These are phyloP conservation scores for Lepidocolaptes lacrymiger DNA, from an alignment of 2,797 vertebrate genomes.

Conservation along the genomic window DNA sequence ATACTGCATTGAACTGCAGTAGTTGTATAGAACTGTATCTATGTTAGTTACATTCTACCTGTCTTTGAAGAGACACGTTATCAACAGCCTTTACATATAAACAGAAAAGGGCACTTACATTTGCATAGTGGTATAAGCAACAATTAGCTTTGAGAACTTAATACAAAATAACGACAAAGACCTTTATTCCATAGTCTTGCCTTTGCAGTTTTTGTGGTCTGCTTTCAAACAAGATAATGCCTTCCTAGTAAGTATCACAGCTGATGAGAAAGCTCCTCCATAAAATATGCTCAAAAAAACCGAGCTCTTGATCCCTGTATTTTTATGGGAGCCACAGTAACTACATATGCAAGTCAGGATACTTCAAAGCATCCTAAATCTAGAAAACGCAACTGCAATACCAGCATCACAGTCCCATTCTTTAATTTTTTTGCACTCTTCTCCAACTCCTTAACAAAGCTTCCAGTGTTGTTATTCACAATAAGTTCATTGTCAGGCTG, in stretches of 20 bases:
- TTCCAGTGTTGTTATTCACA: background rate
- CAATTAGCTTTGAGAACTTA: background rate
- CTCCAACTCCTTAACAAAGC: background rate
- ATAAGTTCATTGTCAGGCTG: background rate
- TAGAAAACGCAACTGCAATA: background rate
- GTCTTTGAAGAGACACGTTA: background rate
- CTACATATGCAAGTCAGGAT: background rate
- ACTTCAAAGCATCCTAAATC: background rate
- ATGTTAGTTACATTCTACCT: background rate
- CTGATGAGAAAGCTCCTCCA: background rate
- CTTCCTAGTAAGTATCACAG: background rate
- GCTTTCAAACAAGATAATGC: background rate
- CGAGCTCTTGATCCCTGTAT: background rate
- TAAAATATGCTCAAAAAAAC: background rate
- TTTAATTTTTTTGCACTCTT: background rate
- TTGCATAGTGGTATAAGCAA: background rate
- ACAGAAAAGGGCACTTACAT: background rate
- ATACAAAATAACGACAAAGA: background rate
- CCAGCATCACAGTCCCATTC: background rate
- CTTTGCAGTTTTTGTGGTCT: background rate
- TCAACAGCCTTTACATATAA: background rate
- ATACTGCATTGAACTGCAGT: background rate
- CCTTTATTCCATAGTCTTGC: background rate
- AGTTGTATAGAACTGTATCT: background rate
- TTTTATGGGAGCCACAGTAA: background rate